phyloP scores from a whole-genome alignment of 2,113 vertebrate genomes.

The Leptosomus discolor region DNA sequence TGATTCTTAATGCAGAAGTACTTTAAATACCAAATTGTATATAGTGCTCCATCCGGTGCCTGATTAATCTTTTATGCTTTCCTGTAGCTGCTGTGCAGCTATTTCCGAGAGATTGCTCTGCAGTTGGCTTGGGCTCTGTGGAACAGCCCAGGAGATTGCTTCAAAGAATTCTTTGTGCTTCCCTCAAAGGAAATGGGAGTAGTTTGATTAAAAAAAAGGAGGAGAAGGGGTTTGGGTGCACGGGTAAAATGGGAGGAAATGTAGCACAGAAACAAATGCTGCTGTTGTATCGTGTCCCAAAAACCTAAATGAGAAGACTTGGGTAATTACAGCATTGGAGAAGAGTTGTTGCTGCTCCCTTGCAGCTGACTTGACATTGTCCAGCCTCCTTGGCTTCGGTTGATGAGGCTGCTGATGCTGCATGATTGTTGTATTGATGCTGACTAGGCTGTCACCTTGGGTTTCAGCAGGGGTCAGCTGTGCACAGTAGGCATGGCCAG shows the following conservation, averaged over 20 bases:
- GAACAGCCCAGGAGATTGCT: neutral
- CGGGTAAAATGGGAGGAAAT: neutral
- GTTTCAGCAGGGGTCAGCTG: neutral
- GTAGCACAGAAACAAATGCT: neutral
- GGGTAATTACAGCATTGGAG: fast-evolving
- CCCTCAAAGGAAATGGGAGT: neutral
- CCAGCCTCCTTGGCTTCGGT: neutral
- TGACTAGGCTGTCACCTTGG: neutral
- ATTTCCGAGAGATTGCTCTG: neutral
- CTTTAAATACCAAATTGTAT: conserved; percentile 59
- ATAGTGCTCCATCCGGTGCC: conserved; percentile 11
- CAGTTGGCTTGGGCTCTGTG: neutral
- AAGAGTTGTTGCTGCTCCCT: neutral
- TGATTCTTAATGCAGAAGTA: conserved; percentile 47
- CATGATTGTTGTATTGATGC: neutral
- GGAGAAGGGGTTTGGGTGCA: neutral
- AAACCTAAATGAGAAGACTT: neutral
- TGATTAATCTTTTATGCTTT: conserved; percentile 50
- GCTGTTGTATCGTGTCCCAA: neutral
- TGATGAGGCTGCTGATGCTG: neutral
- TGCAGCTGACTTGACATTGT: neutral
- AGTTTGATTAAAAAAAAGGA: no score
- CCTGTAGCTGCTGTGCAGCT: neutral
- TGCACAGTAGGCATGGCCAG: neutral
- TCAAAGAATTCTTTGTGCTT: no score